Conservation (phyloP, 2,113 vertebrate species). For the Solea senegalensis region DNA sequence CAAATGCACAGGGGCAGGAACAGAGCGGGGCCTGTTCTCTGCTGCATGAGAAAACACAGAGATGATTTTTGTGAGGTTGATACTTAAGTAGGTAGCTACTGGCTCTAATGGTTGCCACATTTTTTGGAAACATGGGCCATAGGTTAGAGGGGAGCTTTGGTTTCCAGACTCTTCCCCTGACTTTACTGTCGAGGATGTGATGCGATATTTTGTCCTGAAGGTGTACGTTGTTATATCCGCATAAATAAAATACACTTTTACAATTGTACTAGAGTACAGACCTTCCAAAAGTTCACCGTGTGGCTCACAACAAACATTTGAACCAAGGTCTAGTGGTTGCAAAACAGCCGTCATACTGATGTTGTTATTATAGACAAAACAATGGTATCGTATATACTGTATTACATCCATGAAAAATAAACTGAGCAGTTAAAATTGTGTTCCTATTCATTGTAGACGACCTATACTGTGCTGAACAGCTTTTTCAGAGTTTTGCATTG, state of each 20-base stretch:
- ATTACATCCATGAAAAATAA: no score
- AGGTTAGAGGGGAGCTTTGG: conserved; percentile 3
- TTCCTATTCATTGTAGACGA: no score
- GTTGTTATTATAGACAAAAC: background rate
- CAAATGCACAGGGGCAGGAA: conserved; percentile 31
- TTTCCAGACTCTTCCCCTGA: conserved; percentile 15
- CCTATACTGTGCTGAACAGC: no score
- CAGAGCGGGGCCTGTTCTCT: conserved; percentile 62
- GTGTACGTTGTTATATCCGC: background rate
- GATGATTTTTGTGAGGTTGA: conserved; percentile 59
- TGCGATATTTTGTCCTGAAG: background rate
- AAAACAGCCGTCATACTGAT: background rate
- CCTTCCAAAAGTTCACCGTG: background rate
- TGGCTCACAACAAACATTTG: conserved; percentile 23
- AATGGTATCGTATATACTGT: no score
- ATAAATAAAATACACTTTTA: background rate
- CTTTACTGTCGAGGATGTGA: no score
- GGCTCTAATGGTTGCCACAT: conserved; percentile 31
- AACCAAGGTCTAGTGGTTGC: conserved; percentile 15
- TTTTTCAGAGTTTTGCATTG: no score
- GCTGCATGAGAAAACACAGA: conserved; percentile 51
- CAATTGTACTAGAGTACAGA: background rate
- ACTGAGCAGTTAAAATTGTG: no score
- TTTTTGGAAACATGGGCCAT: conserved; percentile 29
- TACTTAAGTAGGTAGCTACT: conserved; percentile 33